Base-by-base conservation (phyloP, 2,888 invertebrate genomes). In the Tinea pellionella region DNA sequence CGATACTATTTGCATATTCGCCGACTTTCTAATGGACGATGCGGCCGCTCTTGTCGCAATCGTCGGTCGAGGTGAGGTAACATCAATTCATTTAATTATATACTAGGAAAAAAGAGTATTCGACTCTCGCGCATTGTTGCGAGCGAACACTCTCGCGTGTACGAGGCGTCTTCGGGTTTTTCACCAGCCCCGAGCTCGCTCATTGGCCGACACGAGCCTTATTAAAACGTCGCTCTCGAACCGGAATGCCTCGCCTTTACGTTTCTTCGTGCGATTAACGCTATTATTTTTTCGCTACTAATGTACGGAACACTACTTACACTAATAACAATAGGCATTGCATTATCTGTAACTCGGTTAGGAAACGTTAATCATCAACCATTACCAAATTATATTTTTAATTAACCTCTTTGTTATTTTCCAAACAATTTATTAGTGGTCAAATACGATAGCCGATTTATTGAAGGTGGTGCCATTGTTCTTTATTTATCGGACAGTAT, bases 1-100 rank as follows among this genome's bases (percentile, higher is more conserved):
- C 86, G 80, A 84, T 84, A 86, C 80, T 84, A 87, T 87, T 87
- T 87, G 87, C 87, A 87, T 87, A 86, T 86, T 85, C 81, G 79
- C 82, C 78, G 82, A 87, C 86, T 86, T 87, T 87, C 87, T 87
- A 87, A 87, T 86, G 85, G 85, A 80, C 85, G 83, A 84, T 83
- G 79, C 79, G 84, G 79, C 73, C 77, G 75, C 71, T 81, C 81
- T 86, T 83, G 86, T 84, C 84, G 85, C 86, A 85, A 85, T 84
- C 77, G 78, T 75, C 77, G 73, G 71, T 72, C 68, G 70, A 72
- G 76, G 80, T 86, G 82, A 85, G 85, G 86, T 87, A 86, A 87
- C 82, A 78, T 74, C 76, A 74, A 82, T 80, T 82, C 75, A 78
- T 83, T 83, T 84, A 84, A 85, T 83, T 82, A 80, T 78, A 76